These are phyloP conservation scores for Agrochola litura DNA, from an alignment of 2,888 invertebrate species.

Conservation along the genomic window DNA sequence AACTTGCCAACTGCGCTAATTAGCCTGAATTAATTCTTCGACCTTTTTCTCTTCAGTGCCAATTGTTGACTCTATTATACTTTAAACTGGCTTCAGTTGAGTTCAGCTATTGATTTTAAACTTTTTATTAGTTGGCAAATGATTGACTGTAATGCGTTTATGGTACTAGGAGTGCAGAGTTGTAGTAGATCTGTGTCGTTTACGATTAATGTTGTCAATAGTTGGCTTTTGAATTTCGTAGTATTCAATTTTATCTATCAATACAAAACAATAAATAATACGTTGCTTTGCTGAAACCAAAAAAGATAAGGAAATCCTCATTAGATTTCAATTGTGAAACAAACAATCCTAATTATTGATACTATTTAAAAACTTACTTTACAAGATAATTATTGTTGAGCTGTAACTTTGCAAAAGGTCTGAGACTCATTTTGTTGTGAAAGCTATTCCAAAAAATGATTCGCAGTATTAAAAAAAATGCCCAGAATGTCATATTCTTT, in stretches of 20 bases:
- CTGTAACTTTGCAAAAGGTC: background rate
- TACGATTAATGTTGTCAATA: background rate
- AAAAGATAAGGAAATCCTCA: background rate
- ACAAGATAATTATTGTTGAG: background rate
- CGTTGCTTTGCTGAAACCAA: background rate
- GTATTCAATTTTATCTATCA: background rate
- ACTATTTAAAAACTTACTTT: background rate
- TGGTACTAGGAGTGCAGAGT: background rate
- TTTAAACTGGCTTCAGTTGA: slow-evolving; percentile 12
- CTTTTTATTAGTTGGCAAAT: slow-evolving; percentile 6
- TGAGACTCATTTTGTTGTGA: background rate
- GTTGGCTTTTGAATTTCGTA: background rate
- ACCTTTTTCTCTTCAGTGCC: slow-evolving; percentile 56
- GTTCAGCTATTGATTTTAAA: slow-evolving; percentile 36
- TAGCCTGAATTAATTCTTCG: slow-evolving; percentile 62
- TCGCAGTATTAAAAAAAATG: background rate
- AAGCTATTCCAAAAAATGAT: background rate
- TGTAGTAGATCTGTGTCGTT: background rate
- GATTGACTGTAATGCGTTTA: background rate
- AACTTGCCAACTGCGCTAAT: slow-evolving; percentile 60
- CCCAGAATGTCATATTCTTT: background rate
- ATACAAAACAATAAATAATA: background rate
- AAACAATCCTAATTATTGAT: background rate
- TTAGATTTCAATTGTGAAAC: background rate
- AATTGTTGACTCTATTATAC: slow-evolving; percentile 53